Evolutionary conservation across 2,888 invertebrate genomes (phyloP), one percentile per base, ranked within the genome.

Genomic region (Oscheius sp.): DNA sequence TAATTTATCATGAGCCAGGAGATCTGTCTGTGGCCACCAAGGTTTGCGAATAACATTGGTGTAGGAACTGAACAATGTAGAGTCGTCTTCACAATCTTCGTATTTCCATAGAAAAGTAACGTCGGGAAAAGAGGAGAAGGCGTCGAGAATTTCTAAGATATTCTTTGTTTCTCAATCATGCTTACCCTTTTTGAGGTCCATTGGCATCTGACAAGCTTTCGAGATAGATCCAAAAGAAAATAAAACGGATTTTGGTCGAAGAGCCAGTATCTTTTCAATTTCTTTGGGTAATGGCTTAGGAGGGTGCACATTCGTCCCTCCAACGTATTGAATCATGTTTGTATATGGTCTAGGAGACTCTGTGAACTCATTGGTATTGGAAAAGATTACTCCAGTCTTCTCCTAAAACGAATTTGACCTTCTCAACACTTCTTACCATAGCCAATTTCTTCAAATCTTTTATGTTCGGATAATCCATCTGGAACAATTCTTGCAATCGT

Each of bases 41-140:
- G 24, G 28, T 14, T 22, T 51, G 14, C 12, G n/a, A 17, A 65
- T 41, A n/a, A 65, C 22, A 28, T 65, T 65, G 1, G 14, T 8
- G 22, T 65, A 41, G 2, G 36, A 17, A 6, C 14, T 22, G 22
- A 56, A 56, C 5, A 22, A n/a, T 1, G 26, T 30, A 2, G 32
- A 20, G 9, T 63, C 63, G 12, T 49, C 20, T 2, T 22, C 45
- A 30, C 45, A 45, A 2, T 49, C 36, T 50, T 50, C 50, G n/a
- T 49, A 30, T 49, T 63, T 63, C 63, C 63, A 63, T 12, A 63
- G 22, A n/a, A 63, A 63, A 20, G 63, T 63, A n/a, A 63, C 50
- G 20, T 63, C 28, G n/a, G 63, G 47, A 32, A 63, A 63, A 22
- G 17, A 17, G 45, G 63, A 9, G n/a, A 63, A 63, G 32, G 63